A percentile compares a stretch with the other conserved stretches of the same genome.
These are phyloP conservation scores for Tryphoninae sp. DNA, from an alignment of 2,888 invertebrate genomes.

Conservation along the genomic window DNA sequence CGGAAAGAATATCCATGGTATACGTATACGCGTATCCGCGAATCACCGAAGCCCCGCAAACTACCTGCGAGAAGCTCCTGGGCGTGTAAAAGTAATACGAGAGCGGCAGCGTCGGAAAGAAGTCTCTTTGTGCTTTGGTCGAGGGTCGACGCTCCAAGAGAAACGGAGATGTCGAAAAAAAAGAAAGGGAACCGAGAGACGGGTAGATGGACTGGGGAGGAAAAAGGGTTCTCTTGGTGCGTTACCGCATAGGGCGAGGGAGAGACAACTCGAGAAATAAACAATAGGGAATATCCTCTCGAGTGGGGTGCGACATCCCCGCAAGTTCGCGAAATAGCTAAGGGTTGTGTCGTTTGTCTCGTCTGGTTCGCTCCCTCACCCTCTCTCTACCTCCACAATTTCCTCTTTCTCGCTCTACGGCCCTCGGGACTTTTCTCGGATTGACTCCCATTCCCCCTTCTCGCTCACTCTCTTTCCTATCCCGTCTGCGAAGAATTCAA, in stretches of 20 bases:
- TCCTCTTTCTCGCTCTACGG: conserved; percentile 2
- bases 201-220: conserved; percentile 37
- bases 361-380: conserved; percentile 1
- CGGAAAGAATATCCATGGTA: conserved; percentile 5
- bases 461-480: neutral
- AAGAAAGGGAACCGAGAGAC: neutral
- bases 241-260: conserved; percentile 16
- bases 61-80: conserved; percentile 42
- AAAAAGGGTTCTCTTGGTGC: conserved; percentile 42
- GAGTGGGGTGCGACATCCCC: conserved; percentile 55
- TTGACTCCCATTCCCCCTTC: neutral
- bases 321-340: conserved; percentile 56
- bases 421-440: conserved; percentile 6
- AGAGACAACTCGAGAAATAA: conserved; percentile 55
- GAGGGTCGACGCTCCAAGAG: conserved; percentile 17
- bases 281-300: conserved; percentile 60
- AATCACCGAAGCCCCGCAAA: conserved; percentile 55
- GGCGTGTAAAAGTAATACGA: conserved; percentile 54
- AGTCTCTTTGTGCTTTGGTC: conserved; percentile 41
- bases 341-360: conserved; percentile 45
- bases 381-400: neutral
- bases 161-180: conserved; percentile 5
- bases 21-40: conserved; percentile 4
- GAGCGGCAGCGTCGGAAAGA: conserved; percentile 17
- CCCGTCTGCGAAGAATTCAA: conserved; percentile 23